These are phyloP conservation scores for Leptobrachium ailaonicum DNA, from an alignment of 2,113 vertebrate genomes.

Conservation along the genomic window DNA sequence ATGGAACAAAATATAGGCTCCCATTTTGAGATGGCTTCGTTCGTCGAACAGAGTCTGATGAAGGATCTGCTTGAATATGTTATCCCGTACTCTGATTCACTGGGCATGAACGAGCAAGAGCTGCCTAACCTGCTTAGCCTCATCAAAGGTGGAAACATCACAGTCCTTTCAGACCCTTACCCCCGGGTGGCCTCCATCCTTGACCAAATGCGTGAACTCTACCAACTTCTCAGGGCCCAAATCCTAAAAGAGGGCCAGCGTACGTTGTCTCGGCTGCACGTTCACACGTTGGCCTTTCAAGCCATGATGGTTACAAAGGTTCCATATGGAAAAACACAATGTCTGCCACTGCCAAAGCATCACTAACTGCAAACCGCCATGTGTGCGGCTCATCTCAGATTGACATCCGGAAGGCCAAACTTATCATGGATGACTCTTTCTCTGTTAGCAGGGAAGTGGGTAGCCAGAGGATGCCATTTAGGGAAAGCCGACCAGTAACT, in stretches of 20 bases:
- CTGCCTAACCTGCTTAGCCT: constrained; percentile 78
- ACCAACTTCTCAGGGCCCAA: constrained; percentile 69
- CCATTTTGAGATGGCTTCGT: constrained; percentile 84
- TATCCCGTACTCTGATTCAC: constrained; percentile 70
- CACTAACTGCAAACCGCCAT: constrained; percentile 80
- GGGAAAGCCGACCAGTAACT: constrained; percentile 73
- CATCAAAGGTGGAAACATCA: constrained; percentile 73
- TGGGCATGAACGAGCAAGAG: constrained; percentile 84
- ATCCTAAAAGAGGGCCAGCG: constrained; percentile 53
- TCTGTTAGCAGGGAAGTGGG: constrained; percentile 71
- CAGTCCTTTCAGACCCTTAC: constrained; percentile 76
- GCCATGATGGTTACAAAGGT: constrained; percentile 72
- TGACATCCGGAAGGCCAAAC: constrained; percentile 74
- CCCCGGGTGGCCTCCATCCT: constrained; percentile 79
- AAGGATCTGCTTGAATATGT: constrained; percentile 68
- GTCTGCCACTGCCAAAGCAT: constrained; percentile 80
- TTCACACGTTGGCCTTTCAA: constrained; percentile 81
- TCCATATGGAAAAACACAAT: constrained; percentile 83
- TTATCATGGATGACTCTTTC: constrained; percentile 83
- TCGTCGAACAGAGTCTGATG: constrained; percentile 75
- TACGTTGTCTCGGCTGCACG: constrained; percentile 72
- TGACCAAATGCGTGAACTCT: constrained; percentile 81
- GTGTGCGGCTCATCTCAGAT: constrained; percentile 78
- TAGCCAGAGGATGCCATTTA: constrained; percentile 72
- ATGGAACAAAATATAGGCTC: constrained; percentile 64